Evolutionary conservation across 2,888 invertebrate genomes (phyloP).

Genomic region (Leptopilina syphax): DNA sequence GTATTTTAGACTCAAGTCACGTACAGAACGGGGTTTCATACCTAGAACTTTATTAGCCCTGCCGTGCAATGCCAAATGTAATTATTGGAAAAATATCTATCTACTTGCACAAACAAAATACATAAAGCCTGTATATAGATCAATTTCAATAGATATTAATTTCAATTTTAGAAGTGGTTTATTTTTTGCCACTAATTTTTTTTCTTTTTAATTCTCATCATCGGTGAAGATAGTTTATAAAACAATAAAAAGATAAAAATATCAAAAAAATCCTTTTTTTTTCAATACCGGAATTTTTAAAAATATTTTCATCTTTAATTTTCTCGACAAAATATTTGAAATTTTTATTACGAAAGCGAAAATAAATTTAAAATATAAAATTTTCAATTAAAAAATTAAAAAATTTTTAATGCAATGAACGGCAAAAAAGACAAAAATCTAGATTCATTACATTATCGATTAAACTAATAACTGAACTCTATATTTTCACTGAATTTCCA

Average conservation of each 20-base stretch:
- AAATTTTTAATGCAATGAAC: no score
- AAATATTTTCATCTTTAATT: no score
- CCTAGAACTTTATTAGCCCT: constrained; percentile 19
- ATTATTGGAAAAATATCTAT: constrained; percentile 37
- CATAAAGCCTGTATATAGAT: not conserved
- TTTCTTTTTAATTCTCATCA: not conserved
- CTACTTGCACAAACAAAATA: not conserved
- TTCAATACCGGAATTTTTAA: no score
- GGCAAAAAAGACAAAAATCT: no score
- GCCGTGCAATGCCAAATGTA: constrained; percentile 35
- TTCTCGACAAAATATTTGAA: no score
- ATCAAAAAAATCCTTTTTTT: no score
- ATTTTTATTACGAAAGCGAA: no score
- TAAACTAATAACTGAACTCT: not conserved
- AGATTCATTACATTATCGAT: no score
- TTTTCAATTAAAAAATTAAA: no score
- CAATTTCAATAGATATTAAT: constrained; percentile 22
- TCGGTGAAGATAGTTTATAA: no score
- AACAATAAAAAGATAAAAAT: no score
- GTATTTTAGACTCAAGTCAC: constrained; percentile 29
- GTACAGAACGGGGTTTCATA: constrained; percentile 14
- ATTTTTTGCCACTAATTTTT: not conserved
- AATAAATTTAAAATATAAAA: no score
- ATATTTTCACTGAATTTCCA: not conserved
- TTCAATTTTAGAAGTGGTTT: not conserved